Base-by-base conservation (phyloP, 2,113 vertebrate species). In the Microtus ochrogaster region DNA sequence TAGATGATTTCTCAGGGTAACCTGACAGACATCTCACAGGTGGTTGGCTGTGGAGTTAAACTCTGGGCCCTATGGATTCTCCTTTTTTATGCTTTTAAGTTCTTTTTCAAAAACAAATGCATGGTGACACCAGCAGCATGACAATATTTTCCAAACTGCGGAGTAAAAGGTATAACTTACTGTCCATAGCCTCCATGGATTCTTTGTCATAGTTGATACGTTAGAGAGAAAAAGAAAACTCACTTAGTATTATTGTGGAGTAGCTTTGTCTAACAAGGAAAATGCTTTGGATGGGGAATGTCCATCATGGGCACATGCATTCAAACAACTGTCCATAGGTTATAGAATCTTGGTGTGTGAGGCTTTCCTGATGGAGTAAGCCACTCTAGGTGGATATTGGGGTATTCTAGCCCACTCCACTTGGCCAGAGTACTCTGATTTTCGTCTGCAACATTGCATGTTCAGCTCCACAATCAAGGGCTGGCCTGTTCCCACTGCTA, bases 171-270 rank as follows among this genome's bases (percentile, higher is more conserved):
- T 52, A 30, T 28, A 58, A 39, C 49, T n/a, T 61, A 5, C 7
- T 7, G 26, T 9, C 5, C 3, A 0, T 0, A 8, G 52, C 30
- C 33, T 24, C n/a, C 52, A 9, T 52, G 24, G 6, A 16, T 26
- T 81, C 74, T 47, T 9, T 63, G 4, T 41, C 81, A 44, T 39
- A 47, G 33, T 10, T 33, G 39, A 90, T 12, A 2, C 21, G 26
- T 70, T 39, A 49, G 61, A 52, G 33, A 12, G 13, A 26, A 44
- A n/a, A 7, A 19, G 2, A 33, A 33, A 22, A 24, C 26, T 36
- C 33, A 30, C 24, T 24, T 78, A 14, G 7, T 19, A 39, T 85
- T 19, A 39, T 36, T 13, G 0, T 2, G 22, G 47, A 30, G 1
- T 41, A 55, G 5, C 3, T 74, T 77, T 72, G 28, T 21, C n/a